These are phyloP conservation scores for Sphyrna mokarran DNA, from an alignment of 2,113 vertebrate genomes.

Conservation along the genomic window DNA sequence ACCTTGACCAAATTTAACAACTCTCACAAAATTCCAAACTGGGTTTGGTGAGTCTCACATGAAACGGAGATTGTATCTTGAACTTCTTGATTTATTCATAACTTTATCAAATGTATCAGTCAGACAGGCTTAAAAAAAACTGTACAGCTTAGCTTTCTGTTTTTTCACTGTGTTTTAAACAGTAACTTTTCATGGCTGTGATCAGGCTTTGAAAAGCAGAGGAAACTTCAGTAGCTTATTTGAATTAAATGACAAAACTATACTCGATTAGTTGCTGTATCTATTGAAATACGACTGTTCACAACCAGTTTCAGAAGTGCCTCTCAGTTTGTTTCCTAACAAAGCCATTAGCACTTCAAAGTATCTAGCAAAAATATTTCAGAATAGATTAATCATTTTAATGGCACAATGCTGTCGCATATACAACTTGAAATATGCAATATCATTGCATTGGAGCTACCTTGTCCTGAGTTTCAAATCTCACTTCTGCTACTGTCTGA, in stretches of 20 bases:
- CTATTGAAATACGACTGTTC: neutral
- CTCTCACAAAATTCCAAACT: neutral
- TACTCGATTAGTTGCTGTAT: neutral
- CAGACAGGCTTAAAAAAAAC: neutral
- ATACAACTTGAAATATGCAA: neutral
- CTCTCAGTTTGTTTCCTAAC: neutral
- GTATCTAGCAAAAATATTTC: neutral
- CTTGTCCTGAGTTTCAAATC: neutral
- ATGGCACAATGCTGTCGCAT: neutral
- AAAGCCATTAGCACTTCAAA: conserved; percentile 1
- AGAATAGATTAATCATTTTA: neutral
- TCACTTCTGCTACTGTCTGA: neutral
- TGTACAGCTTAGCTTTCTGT: neutral
- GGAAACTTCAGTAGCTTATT: neutral
- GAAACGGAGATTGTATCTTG: neutral
- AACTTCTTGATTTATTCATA: neutral
- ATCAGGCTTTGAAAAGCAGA: neutral
- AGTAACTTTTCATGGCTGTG: neutral
- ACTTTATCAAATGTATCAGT: too few relatives aligned
- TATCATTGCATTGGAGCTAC: neutral
- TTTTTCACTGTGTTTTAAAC: neutral
- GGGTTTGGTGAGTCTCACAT: neutral
- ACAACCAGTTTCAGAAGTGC: neutral
- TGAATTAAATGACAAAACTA: neutral
- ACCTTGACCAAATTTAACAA: neutral